A percentile compares a stretch with the other conserved stretches of the same genome.
Conservation (phyloP, 2,888 invertebrate species). For the Dusona sp. region DNA sequence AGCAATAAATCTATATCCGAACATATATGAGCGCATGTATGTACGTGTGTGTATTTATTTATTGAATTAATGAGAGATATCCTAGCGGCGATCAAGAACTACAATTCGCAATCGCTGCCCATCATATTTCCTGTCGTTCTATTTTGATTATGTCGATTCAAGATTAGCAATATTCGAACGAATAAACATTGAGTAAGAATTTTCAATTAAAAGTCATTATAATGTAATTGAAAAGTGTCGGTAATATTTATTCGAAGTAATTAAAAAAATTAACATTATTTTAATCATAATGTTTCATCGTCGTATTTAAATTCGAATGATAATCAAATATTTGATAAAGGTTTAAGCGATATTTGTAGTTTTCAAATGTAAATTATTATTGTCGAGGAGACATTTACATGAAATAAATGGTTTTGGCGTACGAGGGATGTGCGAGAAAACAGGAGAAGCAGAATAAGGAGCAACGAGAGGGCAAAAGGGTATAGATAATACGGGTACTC, state of each 20-base stretch:
- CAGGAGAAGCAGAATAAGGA: constrained; percentile 48
- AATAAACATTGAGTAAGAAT: background rate
- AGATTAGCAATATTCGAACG: constrained; percentile 15
- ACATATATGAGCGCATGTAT: background rate
- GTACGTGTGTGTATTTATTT: constrained; percentile 27
- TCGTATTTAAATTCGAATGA: background rate
- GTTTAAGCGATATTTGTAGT: too few relatives aligned
- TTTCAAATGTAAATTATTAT: background rate
- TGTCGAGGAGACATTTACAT: background rate
- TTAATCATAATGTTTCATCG: background rate
- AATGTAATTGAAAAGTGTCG: background rate
- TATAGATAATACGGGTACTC: constrained; percentile 70
- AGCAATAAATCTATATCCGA: constrained; percentile 23
- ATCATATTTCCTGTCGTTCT: constrained; percentile 37
- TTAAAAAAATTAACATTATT: background rate
- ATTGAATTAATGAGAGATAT: constrained; percentile 66
- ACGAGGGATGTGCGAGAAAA: constrained; percentile 57
- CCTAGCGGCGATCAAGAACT: constrained; percentile 51
- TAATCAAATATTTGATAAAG: background rate
- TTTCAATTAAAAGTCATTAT: background rate
- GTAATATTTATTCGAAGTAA: background rate
- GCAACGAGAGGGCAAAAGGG: constrained; percentile 46
- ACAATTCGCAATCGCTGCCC: constrained; percentile 59
- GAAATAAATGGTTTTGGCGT: constrained; percentile 64
- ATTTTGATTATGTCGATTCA: constrained; percentile 33